A percentile compares a stretch with the other conserved stretches of the same genome.
phyloP scores from a whole-genome alignment of 1,140 invertebrate species.

The Drosophila paulistorum region DNA sequence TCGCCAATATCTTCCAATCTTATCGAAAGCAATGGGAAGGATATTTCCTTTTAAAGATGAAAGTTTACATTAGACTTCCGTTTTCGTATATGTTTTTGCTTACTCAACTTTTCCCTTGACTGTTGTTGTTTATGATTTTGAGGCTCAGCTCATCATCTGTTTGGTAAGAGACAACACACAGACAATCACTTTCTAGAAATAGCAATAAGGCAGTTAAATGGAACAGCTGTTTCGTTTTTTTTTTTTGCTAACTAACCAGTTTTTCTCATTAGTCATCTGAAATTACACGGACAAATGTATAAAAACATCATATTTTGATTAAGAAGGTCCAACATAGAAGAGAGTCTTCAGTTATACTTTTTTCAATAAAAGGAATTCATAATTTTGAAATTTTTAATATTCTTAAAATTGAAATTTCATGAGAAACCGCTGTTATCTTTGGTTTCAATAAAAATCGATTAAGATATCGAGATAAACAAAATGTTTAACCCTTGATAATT shows the following conservation, averaged over 20 bases:
- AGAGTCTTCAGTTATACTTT: no score
- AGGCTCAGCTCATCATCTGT: neutral
- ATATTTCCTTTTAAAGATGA: neutral
- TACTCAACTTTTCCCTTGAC: neutral
- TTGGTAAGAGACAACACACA: neutral
- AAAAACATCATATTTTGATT: no score
- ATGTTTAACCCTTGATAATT: no score
- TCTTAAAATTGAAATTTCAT: no score
- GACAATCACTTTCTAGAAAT: neutral
- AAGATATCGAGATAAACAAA: no score
- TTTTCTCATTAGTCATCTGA: neutral
- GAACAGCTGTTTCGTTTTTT: neutral
- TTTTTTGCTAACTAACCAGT: neutral
- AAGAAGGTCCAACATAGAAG: no score
- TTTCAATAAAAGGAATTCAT: no score
- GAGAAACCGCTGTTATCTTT: no score
- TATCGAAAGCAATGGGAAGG: constrained; percentile 1
- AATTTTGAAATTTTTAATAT: no score
- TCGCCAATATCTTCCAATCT: neutral
- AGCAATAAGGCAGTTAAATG: neutral
- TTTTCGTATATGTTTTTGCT: neutral
- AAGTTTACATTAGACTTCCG: neutral
- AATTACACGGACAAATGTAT: no score
- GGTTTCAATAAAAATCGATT: no score
- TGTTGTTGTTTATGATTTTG: neutral